A percentile compares a stretch with the other conserved stretches of the same genome.
These are phyloP conservation scores for Struthio camelus DNA, from an alignment of 2,113 vertebrate species.

Conservation along the genomic window DNA sequence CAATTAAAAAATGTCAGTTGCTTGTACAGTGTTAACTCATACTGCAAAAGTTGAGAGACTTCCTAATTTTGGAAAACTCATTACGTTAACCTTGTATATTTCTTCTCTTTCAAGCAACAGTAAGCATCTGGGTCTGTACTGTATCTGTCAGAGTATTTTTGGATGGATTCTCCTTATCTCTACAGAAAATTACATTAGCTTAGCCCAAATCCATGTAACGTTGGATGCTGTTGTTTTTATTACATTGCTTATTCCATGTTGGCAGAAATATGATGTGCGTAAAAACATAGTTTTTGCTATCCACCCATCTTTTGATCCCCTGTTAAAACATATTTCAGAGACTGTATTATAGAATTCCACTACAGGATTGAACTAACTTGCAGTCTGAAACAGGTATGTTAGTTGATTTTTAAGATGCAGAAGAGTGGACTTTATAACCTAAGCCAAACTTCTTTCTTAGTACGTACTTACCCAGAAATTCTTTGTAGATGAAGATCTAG, in stretches of 20 bases:
- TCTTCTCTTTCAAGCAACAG: neutral
- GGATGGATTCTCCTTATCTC: neutral
- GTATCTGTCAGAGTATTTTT: neutral
- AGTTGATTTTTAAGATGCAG: neutral
- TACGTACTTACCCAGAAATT: neutral
- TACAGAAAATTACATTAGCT: neutral
- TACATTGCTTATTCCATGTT: neutral
- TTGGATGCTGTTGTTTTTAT: neutral
- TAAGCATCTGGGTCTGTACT: neutral
- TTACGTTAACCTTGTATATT: neutral
- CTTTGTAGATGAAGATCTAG: neutral
- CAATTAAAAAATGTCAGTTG: neutral
- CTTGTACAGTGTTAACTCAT: neutral
- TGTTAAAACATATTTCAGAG: neutral
- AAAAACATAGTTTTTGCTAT: neutral
- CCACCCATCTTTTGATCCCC: neutral
- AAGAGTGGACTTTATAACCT: neutral
- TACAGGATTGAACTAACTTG: neutral
- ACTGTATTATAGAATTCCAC: neutral
- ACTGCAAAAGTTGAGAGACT: neutral
- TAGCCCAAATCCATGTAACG: neutral
- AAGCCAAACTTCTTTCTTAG: neutral
- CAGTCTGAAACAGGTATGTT: neutral
- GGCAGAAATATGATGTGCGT: neutral
- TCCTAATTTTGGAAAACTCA: neutral